phyloP scores from a whole-genome alignment of 2,797 vertebrate species.

The Sciaenops ocellatus region DNA sequence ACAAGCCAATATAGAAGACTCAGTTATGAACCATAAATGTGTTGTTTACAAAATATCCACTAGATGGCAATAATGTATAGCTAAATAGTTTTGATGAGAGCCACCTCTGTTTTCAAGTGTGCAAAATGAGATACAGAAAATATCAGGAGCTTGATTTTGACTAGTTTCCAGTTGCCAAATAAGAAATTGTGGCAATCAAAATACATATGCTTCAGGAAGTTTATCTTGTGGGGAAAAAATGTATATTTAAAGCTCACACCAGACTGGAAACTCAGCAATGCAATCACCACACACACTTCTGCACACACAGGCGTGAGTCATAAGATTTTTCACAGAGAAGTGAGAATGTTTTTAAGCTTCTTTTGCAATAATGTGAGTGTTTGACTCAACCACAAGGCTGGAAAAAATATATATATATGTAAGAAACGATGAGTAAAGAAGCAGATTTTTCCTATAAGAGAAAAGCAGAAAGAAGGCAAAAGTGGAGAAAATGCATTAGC shows the following conservation, averaged over 20 bases:
- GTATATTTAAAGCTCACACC: constrained; percentile 55
- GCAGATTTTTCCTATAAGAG: constrained; percentile 16
- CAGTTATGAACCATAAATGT: neutral
- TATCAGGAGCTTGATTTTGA: constrained; percentile 27
- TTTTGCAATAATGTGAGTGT: constrained; percentile 9
- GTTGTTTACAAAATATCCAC: constrained; percentile 47
- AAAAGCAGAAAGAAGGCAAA: constrained; percentile 13
- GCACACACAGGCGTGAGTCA: constrained; percentile 35
- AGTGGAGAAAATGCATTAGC: constrained; percentile 50
- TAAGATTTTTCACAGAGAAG: constrained; percentile 18
- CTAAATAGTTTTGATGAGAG: neutral
- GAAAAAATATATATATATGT: constrained; percentile 24
- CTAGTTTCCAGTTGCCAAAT: constrained; percentile 50
- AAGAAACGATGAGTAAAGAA: constrained; percentile 1
- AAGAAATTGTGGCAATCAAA: constrained; percentile 51
- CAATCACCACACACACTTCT: neutral
- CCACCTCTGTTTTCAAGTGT: neutral
- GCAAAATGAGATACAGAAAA: constrained; percentile 27
- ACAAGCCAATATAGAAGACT: constrained; percentile 8
- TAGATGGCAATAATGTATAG: constrained; percentile 72
- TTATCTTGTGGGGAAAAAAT: constrained; percentile 46
- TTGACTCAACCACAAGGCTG: constrained; percentile 3
- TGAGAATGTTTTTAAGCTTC: constrained; percentile 15
- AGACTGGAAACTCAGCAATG: constrained; percentile 35
- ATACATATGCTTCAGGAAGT: constrained; percentile 52